Evolutionary conservation across 2,888 invertebrate species (phyloP).

Genomic region (Cyaniris semiargus): DNA sequence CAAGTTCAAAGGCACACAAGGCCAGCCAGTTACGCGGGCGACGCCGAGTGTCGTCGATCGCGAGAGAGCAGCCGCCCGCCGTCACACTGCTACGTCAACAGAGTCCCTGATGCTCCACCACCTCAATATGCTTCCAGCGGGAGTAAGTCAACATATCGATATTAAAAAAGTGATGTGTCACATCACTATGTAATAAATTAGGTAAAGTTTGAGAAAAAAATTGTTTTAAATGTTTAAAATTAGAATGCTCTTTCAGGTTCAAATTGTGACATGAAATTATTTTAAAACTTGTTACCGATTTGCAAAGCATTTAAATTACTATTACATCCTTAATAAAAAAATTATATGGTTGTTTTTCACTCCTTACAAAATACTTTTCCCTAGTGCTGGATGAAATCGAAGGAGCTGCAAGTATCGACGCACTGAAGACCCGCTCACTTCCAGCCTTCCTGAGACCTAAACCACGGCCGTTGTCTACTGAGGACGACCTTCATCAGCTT

Average conservation of each 20-base stretch:
- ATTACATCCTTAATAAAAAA: too few relatives aligned
- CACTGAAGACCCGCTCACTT: constrained; percentile 83
- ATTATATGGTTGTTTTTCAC: too few relatives aligned
- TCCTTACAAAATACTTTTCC: constrained; percentile 29
- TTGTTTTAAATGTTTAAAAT: not conserved
- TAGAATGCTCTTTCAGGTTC: not conserved
- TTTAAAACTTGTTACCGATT: too few relatives aligned
- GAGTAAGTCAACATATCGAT: constrained; percentile 68
- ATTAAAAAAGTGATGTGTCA: not conserved
- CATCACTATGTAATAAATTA: not conserved
- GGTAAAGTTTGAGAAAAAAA: not conserved
- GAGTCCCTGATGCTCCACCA: constrained; percentile 48
- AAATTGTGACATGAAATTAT: not conserved
- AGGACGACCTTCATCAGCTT: constrained; percentile 84
- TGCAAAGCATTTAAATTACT: too few relatives aligned
- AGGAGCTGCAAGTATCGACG: constrained; percentile 65
- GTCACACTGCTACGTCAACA: constrained; percentile 51
- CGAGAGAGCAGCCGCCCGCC: constrained; percentile 45
- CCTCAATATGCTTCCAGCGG: constrained; percentile 84
- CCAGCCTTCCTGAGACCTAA: constrained; percentile 87
- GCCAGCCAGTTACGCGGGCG: constrained; percentile 73
- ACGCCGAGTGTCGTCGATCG: constrained; percentile 45
- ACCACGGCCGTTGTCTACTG: constrained; percentile 84
- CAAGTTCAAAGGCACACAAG: constrained; percentile 61
- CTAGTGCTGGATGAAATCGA: constrained; percentile 83